Conservation (phyloP, 2,113 vertebrate species). For the Grammomys surdaster region DNA sequence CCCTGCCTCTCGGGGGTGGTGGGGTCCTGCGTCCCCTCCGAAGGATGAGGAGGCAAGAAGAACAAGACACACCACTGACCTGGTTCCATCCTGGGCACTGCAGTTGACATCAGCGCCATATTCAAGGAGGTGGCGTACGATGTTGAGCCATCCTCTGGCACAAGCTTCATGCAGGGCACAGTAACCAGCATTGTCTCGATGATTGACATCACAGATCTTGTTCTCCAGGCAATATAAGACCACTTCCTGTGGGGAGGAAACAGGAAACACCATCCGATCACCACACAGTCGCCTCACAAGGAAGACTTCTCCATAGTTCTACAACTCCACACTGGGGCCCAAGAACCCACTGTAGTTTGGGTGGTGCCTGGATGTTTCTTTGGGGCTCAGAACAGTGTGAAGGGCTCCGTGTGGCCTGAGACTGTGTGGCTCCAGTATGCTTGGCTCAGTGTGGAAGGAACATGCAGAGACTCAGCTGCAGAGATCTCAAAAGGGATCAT, state of each 20-base stretch:
- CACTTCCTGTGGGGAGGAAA: constrained; percentile 90
- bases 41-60: background rate
- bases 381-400: background rate
- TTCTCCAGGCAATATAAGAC: constrained; percentile 96
- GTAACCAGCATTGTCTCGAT: constrained; percentile 96
- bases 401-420: background rate
- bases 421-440: background rate
- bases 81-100: constrained; percentile 97
- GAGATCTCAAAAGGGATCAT: background rate
- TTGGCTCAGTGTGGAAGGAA: background rate
- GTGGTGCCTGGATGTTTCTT: background rate
- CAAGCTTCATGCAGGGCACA: constrained; percentile 96
- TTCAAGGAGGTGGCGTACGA: constrained; percentile 94
- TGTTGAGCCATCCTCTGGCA: constrained; percentile 94
- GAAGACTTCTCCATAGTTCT: background rate
- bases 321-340: background rate
- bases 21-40: background rate
- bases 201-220: constrained; percentile 95
- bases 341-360: background rate
- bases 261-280: background rate
- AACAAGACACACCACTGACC: constrained; percentile 84
- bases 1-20: background rate
- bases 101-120: constrained; percentile 97
- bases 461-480: background rate
- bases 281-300: too few relatives aligned